These are phyloP conservation scores for Poeciliopsis presidionis DNA, from an alignment of 2,797 vertebrate species.

Conservation along the genomic window DNA sequence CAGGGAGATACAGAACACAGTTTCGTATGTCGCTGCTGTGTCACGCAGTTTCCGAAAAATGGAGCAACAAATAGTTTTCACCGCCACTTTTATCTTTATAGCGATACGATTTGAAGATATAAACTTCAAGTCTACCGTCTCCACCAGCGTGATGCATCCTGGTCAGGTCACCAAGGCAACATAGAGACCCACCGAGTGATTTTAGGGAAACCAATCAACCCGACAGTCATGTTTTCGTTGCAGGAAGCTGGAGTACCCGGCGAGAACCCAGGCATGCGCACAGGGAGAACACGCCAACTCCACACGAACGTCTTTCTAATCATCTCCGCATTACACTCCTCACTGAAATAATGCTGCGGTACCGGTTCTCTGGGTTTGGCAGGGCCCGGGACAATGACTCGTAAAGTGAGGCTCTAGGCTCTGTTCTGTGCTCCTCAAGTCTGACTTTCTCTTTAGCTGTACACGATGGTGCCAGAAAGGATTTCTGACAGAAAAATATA, in stretches of 20 bases:
- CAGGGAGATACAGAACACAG: no score
- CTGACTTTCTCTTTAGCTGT: neutral
- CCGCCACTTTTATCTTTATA: no score
- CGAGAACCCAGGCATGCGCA: neutral
- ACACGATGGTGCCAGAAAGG: neutral
- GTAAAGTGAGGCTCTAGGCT: neutral
- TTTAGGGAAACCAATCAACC: neutral
- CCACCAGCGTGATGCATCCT: neutral
- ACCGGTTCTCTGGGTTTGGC: neutral
- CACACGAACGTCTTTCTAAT: neutral
- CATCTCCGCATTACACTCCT: neutral
- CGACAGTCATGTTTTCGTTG: neutral
- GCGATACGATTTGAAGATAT: no score
- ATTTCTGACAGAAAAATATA: neutral
- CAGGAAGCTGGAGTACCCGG: neutral
- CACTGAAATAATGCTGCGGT: neutral
- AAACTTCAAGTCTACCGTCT: neutral
- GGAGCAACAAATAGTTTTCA: neutral
- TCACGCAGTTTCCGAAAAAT: no score
- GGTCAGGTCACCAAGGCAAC: neutral
- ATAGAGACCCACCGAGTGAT: neutral
- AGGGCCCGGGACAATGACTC: neutral
- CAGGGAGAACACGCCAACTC: neutral
- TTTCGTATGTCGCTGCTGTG: neutral
- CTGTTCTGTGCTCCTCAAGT: neutral